Conservation (phyloP, 2,797 vertebrate species). For the Epinephelus coioides region DNA sequence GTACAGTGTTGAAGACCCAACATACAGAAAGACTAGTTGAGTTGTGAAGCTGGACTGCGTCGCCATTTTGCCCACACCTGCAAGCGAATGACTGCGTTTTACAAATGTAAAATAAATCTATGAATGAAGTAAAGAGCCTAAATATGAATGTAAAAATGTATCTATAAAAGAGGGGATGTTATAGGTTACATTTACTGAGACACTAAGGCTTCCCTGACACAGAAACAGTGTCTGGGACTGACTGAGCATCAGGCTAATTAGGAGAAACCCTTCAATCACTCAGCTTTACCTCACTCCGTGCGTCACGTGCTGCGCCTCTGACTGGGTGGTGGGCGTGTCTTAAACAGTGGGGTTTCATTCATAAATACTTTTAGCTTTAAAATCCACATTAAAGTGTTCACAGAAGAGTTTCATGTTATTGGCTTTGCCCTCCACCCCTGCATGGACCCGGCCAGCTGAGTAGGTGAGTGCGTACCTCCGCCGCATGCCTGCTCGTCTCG, state of each 20-base stretch:
- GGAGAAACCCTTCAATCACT: slow-evolving; percentile 43
- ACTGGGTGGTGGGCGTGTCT: slow-evolving; percentile 86
- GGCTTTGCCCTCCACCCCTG: slow-evolving; percentile 60
- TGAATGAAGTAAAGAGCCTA: background rate
- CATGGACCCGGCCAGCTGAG: slow-evolving; percentile 78
- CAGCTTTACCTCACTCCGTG: slow-evolving; percentile 59
- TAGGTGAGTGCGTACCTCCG: slow-evolving; percentile 81
- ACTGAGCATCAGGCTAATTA: slow-evolving; percentile 3
- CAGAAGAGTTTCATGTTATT: slow-evolving; percentile 66
- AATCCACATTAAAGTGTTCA: slow-evolving; percentile 83
- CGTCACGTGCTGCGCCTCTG: slow-evolving; percentile 82
- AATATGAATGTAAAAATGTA: background rate
- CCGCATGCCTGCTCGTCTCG: slow-evolving; percentile 57
- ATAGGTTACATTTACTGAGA: background rate
- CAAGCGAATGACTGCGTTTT: background rate
- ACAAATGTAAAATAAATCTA: background rate
- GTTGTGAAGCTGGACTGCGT: no score
- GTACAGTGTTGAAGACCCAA: background rate
- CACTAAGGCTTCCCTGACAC: background rate
- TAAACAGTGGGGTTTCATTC: slow-evolving; percentile 88
- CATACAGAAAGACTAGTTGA: background rate
- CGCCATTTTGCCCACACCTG: background rate
- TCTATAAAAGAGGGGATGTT: accelerated
- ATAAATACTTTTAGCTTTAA: slow-evolving; percentile 90
- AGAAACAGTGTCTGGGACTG: background rate